Base-by-base conservation (phyloP, 1,140 invertebrate species). In the Rhysida immarginata region DNA sequence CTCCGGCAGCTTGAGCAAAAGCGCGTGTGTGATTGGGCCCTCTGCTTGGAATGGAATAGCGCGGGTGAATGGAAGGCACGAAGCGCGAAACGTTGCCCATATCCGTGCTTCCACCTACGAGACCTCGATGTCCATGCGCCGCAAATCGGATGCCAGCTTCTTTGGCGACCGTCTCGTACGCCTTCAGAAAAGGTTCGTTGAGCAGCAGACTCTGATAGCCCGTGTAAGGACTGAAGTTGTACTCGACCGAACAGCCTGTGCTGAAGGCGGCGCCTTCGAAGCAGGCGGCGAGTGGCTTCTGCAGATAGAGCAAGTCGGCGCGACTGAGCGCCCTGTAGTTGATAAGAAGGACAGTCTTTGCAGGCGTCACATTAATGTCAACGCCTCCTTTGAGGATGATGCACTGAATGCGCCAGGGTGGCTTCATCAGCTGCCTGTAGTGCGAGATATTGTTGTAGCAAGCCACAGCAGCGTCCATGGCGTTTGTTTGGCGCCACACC, bases 321-420 rank as follows among this genome's bases (percentile, higher is more conserved):
- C 58, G 57, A 8, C 53, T 66, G 8, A 64, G 63, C 21, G 68
- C 65, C 35, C 70, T 54, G 0, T 68, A 42, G 45, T 63, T 64
- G 41, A 64, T 65, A 50, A 64, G 55, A 48, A 72, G 41, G 44
- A 64, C 63, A 18, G 71, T 58, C n/a, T 62, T 53, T 11, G 68
- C 65, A 14, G 71, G 71, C 5, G 71, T 70, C 11, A 72, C 64
- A 58, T 71, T 71, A 2, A 67, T 62, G 18, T 62, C 63, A 2
- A 44, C 54, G 16, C 70, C 71, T 25, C 69, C 70, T 55, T 70
- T 69, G 5, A 62, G 65, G 23, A 62, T 62, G 29, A 60, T 62
- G 60, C 63, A 59, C 35, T 62, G 60, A 5, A 65, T 58, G 29
- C 48, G 49, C 18, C 57, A 61, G 13, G 52, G 51, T 1, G 63